Evolutionary conservation across 2,888 invertebrate genomes (phyloP).

Genomic region (Ditylenchus weischeri): DNA sequence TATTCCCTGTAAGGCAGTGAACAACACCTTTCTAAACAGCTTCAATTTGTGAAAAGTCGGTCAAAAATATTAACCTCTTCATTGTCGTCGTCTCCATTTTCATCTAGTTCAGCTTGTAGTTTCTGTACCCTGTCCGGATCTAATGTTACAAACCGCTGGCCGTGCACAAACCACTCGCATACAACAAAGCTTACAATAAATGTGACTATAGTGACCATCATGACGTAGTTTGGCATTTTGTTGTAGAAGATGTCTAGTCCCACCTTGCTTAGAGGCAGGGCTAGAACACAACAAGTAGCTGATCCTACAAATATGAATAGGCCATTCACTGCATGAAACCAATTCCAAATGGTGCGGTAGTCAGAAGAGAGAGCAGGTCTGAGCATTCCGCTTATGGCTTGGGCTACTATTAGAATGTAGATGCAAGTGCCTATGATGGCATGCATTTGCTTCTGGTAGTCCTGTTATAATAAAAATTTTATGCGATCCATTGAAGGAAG

Average conservation of each 20-base stretch:
- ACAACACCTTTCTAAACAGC: no score
- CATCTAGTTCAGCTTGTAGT: background rate
- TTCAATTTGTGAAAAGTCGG: no score
- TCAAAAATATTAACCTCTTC: background rate
- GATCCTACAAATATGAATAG: background rate
- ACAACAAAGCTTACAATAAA: background rate
- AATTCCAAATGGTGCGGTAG: slow-evolving; percentile 3
- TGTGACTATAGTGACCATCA: slow-evolving; percentile 10
- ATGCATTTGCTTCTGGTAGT: slow-evolving; percentile 13
- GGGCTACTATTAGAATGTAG: background rate
- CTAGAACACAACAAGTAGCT: slow-evolving; percentile 7
- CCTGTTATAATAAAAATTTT: slow-evolving; percentile 1
- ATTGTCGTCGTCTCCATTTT: background rate
- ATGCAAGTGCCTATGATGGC: slow-evolving; percentile 4
- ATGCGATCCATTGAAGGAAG: background rate
- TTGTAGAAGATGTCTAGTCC: background rate
- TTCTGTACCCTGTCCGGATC: background rate
- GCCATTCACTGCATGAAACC: slow-evolving; percentile 5
- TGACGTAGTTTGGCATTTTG: slow-evolving; percentile 9
- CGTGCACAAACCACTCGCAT: slow-evolving; percentile 9
- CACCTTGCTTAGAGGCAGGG: slow-evolving; percentile 3
- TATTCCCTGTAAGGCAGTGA: background rate
- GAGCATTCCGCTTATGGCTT: slow-evolving; percentile 7
- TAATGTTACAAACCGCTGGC: background rate
- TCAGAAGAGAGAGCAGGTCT: background rate